Conservation (phyloP, 1,140 invertebrate genomes). For the Pteromalus puparum region DNA sequence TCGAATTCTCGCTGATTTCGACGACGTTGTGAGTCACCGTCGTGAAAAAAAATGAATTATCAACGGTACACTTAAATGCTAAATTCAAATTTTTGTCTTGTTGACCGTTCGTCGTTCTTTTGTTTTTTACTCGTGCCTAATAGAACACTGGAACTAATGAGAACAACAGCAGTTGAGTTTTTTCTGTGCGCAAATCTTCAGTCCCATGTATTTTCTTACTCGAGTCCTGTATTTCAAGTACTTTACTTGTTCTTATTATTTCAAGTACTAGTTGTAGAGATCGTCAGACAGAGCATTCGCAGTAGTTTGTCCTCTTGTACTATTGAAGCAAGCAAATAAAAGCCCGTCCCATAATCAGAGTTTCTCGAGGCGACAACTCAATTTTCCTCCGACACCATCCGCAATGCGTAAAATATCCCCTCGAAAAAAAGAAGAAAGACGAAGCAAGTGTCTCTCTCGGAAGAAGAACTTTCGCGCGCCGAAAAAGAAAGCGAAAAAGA, state of each 20-base stretch:
- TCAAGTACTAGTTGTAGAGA: too few relatives aligned
- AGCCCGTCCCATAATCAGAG: neutral
- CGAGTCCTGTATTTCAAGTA: too few relatives aligned
- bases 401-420: neutral
- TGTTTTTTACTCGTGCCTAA: neutral
- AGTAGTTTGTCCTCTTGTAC: too few relatives aligned
- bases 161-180: too few relatives aligned
- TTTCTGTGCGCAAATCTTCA: too few relatives aligned
- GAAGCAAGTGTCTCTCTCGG: neutral
- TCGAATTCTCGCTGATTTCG: conserved; percentile 43
- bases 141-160: too few relatives aligned
- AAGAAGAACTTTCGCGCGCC: neutral
- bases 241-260: too few relatives aligned
- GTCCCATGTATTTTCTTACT: too few relatives aligned
- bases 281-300: too few relatives aligned
- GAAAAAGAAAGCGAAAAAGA: neutral
- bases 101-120: conserved; percentile 1
- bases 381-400: neutral
- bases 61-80: conserved; percentile 29
- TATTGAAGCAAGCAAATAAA: neutral
- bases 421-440: neutral
- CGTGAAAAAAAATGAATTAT: conserved; percentile 40
- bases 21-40: conserved; percentile 20
- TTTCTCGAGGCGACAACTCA: neutral
- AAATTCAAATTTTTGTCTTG: conserved; percentile 35